Base-by-base conservation (phyloP, 2,797 vertebrate genomes). In the Argyrosomus regius region DNA sequence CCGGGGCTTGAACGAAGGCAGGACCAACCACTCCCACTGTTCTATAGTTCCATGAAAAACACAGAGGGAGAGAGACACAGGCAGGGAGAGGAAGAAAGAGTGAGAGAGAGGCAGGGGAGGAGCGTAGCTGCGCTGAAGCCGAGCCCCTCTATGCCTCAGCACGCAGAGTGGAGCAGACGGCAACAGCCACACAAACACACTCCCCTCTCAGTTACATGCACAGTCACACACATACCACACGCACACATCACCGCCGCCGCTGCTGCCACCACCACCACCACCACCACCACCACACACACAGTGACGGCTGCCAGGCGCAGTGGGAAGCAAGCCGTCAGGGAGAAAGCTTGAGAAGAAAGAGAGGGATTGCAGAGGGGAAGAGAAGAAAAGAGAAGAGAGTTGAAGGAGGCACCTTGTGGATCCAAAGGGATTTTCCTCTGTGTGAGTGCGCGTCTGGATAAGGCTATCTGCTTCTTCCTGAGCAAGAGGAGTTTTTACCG, bases 151-250 rank as follows among this genome's bases (percentile, higher is more conserved):
- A 92, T 96, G 94, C 96, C 95, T 95, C 95, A 94, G 86, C 96
- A 95, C 96, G 95, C 96, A 96, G 94, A 95, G 96, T 94, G 92
- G 96, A 95, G 96, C 96, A 97, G 96, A 96, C 96, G 94, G 95
- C 96, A 94, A 93, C 95, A 93, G 86, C 87, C 90, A 89, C 92
- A 94, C 90, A 91, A 91, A 94, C 91, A 91, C 90, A 80, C 92
- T 90, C 88, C 79, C 86, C 86, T 90, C 86, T 88, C 91, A 89
- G 89, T 92, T 91, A 91, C 91, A 89, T 86, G 77, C 89, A 91
- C 88, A 82, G 88, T 85, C 91, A 91, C 91, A 89, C 90, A 91
- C 87, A 87, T 72, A 84, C 80, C 89, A 82, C 84, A 87, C 69
- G 17, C 84, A 78, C 75, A 78, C 89, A 67, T 76, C 17, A 17